A percentile compares a stretch with the other conserved stretches of the same genome.
These are phyloP conservation scores for Drosophila birchii DNA, from an alignment of 2,888 invertebrate genomes.

Conservation along the genomic window DNA sequence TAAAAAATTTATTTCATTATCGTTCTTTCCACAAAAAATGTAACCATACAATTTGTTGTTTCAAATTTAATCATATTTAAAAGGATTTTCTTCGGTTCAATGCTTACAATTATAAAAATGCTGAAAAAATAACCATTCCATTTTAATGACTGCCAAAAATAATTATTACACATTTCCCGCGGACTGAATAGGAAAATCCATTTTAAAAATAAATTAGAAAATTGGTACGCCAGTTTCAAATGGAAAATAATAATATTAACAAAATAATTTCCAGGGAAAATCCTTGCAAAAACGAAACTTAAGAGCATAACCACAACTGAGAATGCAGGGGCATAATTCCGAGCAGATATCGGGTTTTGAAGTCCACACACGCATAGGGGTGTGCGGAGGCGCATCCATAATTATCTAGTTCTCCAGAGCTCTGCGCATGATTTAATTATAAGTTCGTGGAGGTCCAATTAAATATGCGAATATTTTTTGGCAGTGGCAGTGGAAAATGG, in stretches of 20 bases:
- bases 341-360: constrained; percentile 18
- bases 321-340: constrained; percentile 10
- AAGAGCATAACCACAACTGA: constrained; percentile 8
- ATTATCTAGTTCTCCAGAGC: constrained; percentile 23
- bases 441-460: constrained; percentile 13
- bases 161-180: not conserved
- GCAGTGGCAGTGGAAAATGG: not conserved
- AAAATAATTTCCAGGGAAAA: not conserved
- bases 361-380: not conserved
- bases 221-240: not conserved
- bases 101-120: not conserved
- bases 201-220: too few species aligned
- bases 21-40: not conserved
- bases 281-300: constrained; percentile 36
- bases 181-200: too few species aligned
- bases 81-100: not conserved
- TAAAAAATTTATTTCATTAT: not conserved
- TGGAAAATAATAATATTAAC: too few species aligned
- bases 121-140: not conserved
- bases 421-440: constrained; percentile 56
- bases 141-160: not conserved
- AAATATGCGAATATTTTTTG: constrained; percentile 48
- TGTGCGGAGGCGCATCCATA: constrained; percentile 1
- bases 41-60: too few species aligned
- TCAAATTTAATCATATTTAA: not conserved